Evolutionary conservation across 2,888 invertebrate genomes (phyloP), one percentile per base, ranked within the genome.

Genomic region (Colostygia pectinataria): DNA sequence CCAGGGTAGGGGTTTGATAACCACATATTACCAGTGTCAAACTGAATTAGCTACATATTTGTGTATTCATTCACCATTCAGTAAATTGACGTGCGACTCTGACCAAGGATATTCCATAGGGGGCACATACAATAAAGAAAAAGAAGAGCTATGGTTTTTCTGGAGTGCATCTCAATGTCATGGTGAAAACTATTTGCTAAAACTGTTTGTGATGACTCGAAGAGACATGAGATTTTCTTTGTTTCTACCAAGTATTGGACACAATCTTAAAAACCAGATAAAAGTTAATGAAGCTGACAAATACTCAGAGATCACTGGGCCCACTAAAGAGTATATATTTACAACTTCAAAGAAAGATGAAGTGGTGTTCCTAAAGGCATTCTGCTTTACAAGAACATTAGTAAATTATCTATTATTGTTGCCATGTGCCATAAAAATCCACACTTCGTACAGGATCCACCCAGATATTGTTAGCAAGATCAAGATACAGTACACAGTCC

Each of bases 61-160:
- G 6, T 77, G 73, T 29, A 65, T 89, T 10, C 74, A 71, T 55
- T 74, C 84, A 53, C 47, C 68, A 15, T 27, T 50, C 12, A 10
- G 43, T 1, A 85, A 83, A 61, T 43, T 83, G n/a, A 64, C 59
- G 44, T 37, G 54, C 1, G 29, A 25, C 0, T 10, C n/a, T 1
- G 59, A 43, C 9, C 64, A 61, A 6, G 68, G 71, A 20, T 83
- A 74, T 57, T 79, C 84, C 33, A 83, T 90, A 20, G 89, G 89
- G 20, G 89, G 87, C 15, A 80, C 82, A 20, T 82, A 80, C 43
- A 60, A 61, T 1, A 63, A 63, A 1, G 47, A 60, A 0, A 64
- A 67, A 2, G 62, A 84, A 6, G 84, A 87, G 2, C 61, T 85
- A 8, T 88, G 86, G 86, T 90, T 90, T 53, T 83, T 74, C 43